Base-by-base conservation (phyloP, 2,888 invertebrate species). In the Thereva nobilitata region DNA sequence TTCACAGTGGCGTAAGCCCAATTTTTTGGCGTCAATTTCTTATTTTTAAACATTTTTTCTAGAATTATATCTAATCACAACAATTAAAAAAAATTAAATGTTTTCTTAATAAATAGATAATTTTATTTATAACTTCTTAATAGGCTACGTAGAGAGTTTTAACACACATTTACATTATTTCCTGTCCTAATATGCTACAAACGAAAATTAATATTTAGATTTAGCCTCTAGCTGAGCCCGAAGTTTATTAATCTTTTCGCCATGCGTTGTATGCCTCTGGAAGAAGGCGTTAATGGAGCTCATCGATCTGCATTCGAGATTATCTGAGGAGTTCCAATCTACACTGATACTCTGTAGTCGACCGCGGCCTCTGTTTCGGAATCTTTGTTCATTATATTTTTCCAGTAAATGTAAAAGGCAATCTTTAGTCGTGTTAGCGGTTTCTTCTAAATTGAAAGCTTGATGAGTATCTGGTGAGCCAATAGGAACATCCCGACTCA, bases 281-380 rank as follows among this genome's bases (percentile, higher is more conserved):
- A 91, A 92, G 82, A 91, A 92, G 66, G 89, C 89, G 72, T 92
- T 91, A 52, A 92, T 83, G 66, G 92, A 91, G 72, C 89, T 90
- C 83, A 92, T 91, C 6, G 92, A 89, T 73, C 85, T 86, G 75
- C 91, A 89, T 44, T 90, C 91, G 59, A 92, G 82, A 69, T 87
- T 86, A 72, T 90, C 89, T 34, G 87, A 86, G 7, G 89, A 86
- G 37, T 88, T 87, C 87, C 89, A 91, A 74, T 91, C 91, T 59
- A 89, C 82, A 38, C 91, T 91, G 72, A 92, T 86, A 12, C 91
- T 91, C 74, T 89, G 89, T 72, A 89, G 89, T 45, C 85, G 76
- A 0, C 86, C 85, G 3, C 86, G 83, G 0, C 77, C 76, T 2
- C 64, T 44, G n/a, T 45, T 41, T 67, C 76, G 78, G 37, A 69